Base-by-base conservation (phyloP, 2,797 vertebrate species). In the Clarias fuscus region DNA sequence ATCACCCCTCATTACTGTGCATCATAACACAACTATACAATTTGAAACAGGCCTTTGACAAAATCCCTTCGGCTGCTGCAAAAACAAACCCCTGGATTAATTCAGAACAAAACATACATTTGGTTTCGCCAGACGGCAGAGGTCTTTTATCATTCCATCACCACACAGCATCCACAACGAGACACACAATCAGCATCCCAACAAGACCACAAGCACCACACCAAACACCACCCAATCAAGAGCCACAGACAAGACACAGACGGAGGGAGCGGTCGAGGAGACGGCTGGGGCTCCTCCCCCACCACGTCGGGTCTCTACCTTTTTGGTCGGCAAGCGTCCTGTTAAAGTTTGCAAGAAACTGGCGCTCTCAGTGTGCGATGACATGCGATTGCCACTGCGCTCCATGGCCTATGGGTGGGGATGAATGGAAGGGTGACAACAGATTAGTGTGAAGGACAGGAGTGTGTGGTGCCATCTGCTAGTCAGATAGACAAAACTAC, bases 281-380 rank as follows among this genome's bases (percentile, higher is more conserved):
- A 89, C 79, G 89, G 88, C 89, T 84, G 91, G 83, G 91, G 89
- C 92, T 94, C 93, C 93, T 93, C 80, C 83, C 92, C 87, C 94
- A 93, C 93, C 93, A 93, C 94, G 94, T 92, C 89, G 93, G 92
- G 92, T 97, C 94, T 97, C 98, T 99, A 99, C 98, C 98, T 99
- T 99, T 99, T 99, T 99, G 93, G 98, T 99, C 95, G 98, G 98
- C 94, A 99, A 99, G 92, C 98, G 97, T 98, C 98, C 98, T 95
- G 98, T 99, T 98, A 99, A 98, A 96, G 97, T 99, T 99, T 99
- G 98, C 98, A 99, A 99, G 97, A 99, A 99, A 98, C 98, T 99
- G 97, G 98, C 94, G 94, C 98, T 98, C 97, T 99, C 98, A 96
- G 98, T 98, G 97, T 99, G 98, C 96, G 98, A 99, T 97, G 98